Conservation (phyloP, 2,888 invertebrate genomes). For the Crepidodera aurea region DNA sequence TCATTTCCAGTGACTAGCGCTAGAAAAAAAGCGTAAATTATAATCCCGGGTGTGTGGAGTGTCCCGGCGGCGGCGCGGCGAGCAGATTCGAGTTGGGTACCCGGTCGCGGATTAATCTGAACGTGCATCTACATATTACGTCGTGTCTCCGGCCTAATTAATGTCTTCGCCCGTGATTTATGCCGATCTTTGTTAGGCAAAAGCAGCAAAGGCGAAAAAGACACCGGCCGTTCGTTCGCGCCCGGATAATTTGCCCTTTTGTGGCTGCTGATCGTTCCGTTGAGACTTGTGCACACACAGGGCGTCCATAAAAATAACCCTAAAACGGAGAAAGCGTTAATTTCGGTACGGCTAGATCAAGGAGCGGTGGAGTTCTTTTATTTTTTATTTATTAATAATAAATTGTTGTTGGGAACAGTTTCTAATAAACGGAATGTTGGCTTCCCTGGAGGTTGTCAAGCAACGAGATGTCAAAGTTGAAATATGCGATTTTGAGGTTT, state of each 20-base stretch:
- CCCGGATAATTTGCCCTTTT: constrained; percentile 51
- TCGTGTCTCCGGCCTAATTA: constrained; percentile 60
- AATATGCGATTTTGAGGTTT: too few species aligned
- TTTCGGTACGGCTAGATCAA: too few species aligned
- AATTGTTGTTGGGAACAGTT: too few species aligned
- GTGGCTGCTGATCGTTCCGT: constrained; percentile 39
- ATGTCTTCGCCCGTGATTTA: constrained; percentile 60
- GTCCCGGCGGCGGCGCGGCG: constrained; percentile 6
- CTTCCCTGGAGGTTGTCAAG: too few species aligned
- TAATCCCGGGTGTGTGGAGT: constrained; percentile 24
- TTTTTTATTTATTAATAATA: too few species aligned
- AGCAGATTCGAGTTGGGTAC: constrained; percentile 19
- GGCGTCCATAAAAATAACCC: constrained; percentile 30
- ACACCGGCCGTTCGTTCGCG: constrained; percentile 47
- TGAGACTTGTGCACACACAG: constrained; percentile 20
- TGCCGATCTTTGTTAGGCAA: constrained; percentile 52
- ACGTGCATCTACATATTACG: constrained; percentile 60
- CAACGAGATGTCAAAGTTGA: too few species aligned
- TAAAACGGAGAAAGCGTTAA: background rate
- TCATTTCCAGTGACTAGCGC: background rate
- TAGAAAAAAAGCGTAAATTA: constrained; percentile 29
- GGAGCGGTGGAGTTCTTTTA: too few species aligned
- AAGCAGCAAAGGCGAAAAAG: constrained; percentile 41
- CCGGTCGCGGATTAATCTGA: constrained; percentile 52
- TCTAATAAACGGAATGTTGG: too few species aligned